These are phyloP conservation scores for Glaucopsyche alexis DNA, from an alignment of 2,888 invertebrate genomes.

Conservation along the genomic window DNA sequence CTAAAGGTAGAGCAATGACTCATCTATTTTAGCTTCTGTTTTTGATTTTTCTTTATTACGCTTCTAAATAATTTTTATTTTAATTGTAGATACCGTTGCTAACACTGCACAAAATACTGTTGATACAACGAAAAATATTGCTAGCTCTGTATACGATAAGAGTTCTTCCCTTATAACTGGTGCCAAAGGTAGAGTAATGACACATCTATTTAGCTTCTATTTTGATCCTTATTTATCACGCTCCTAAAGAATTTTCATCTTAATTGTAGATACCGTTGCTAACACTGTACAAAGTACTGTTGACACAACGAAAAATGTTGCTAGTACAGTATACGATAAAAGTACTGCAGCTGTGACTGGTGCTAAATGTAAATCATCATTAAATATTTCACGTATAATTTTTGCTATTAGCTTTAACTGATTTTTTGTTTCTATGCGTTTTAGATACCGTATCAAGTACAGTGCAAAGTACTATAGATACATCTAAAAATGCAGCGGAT, in stretches of 20 bases:
- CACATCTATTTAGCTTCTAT: neutral
- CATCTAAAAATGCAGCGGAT: slow-evolving; percentile 46
- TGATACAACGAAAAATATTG: slow-evolving; percentile 55
- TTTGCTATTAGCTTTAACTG: slow-evolving; percentile 1
- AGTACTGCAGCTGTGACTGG: slow-evolving; percentile 47
- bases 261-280: slow-evolving; percentile 44
- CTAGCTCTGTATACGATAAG: slow-evolving; percentile 51
- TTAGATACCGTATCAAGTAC: slow-evolving; percentile 47
- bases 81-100: slow-evolving; percentile 56
- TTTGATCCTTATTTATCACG: neutral
- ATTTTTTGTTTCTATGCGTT: slow-evolving; percentile 22
- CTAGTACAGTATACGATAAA: slow-evolving; percentile 53
- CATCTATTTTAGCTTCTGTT: neutral
- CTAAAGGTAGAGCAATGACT: slow-evolving; percentile 45
- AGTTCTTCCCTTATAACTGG: slow-evolving; percentile 49
- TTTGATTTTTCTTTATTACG: slow-evolving; percentile 27
- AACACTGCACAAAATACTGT: slow-evolving; percentile 47
- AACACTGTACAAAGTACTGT: slow-evolving; percentile 43
- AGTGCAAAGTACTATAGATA: slow-evolving; percentile 45
- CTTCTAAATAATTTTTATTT: too few species aligned
- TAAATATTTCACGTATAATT: neutral
- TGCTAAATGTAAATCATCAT: slow-evolving; percentile 43
- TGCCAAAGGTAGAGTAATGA: slow-evolving; percentile 42
- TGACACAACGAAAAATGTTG: slow-evolving; percentile 55
- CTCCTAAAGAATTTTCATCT: neutral